Percentiles rank a stretch among this genome's conserved stretches.
Conservation (phyloP, 2,888 invertebrate genomes). For the Cerceris ruficornis region DNA sequence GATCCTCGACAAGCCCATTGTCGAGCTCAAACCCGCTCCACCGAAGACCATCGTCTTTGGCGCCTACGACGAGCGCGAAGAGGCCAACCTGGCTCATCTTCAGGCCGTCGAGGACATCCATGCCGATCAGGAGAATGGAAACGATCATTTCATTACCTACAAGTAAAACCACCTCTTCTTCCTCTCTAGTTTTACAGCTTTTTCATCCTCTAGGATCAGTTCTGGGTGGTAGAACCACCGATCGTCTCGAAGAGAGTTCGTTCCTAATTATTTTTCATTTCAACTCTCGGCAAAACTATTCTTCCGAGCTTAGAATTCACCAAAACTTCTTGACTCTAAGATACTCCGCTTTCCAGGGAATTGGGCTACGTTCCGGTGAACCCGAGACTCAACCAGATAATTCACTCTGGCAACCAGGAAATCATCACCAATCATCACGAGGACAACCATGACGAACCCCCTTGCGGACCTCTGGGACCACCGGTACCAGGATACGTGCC, state of each 20-base stretch:
- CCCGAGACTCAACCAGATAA: background rate
- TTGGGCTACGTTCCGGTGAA: slow-evolving; percentile 67
- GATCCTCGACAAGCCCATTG: slow-evolving; percentile 83
- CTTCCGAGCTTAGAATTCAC: background rate
- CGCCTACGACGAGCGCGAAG: slow-evolving; percentile 52
- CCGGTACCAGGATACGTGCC: slow-evolving; percentile 62
- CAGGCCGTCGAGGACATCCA: slow-evolving; percentile 68
- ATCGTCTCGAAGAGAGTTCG: too few relatives aligned
- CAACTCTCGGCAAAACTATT: too few relatives aligned
- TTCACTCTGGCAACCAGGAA: background rate
- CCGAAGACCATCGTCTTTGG: slow-evolving; percentile 34
- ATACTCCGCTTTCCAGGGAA: slow-evolving; percentile 52
- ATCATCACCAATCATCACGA: slow-evolving; percentile 3
- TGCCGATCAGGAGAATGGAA: slow-evolving; percentile 48
- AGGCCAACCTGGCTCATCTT: slow-evolving; percentile 65
- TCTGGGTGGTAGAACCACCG: too few relatives aligned
- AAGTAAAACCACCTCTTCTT: slow-evolving; percentile 47
- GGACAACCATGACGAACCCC: slow-evolving; percentile 24
- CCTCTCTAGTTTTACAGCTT: too few relatives aligned
- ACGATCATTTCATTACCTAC: slow-evolving; percentile 59
- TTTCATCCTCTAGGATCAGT: too few relatives aligned
- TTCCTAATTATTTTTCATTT: too few relatives aligned
- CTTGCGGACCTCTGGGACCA: slow-evolving; percentile 66
- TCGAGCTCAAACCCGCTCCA: slow-evolving; percentile 80
- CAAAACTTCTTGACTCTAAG: background rate